Evolutionary conservation across 2,113 vertebrate genomes (phyloP).

Genomic region (Hylia prasina): DNA sequence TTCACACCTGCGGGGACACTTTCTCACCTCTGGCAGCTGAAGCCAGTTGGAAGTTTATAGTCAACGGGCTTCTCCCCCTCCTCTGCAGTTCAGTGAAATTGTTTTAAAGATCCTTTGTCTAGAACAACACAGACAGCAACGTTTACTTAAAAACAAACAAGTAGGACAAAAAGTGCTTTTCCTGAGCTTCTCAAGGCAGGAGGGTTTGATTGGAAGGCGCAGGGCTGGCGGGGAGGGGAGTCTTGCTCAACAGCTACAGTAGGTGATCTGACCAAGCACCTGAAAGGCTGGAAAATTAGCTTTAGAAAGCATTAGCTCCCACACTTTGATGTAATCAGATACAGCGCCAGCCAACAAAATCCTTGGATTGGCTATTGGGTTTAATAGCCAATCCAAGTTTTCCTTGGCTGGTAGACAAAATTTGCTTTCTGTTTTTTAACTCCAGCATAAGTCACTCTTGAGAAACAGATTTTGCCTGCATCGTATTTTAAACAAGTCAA

Average conservation of each 20-base stretch:
- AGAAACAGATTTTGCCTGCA: conserved; percentile 23
- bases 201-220: neutral
- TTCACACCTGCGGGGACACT: neutral
- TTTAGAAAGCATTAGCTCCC: neutral
- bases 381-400: conserved; percentile 53
- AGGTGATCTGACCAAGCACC: neutral
- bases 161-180: neutral
- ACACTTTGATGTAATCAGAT: conserved; percentile 36
- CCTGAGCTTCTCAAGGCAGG: neutral
- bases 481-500: conserved; percentile 25
- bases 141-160: neutral
- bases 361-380: neutral
- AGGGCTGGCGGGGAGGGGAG: neutral
- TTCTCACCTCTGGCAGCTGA: neutral
- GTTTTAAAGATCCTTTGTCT: neutral
- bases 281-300: conserved; percentile 22
- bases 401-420: conserved; percentile 31
- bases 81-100: neutral
- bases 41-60: neutral
- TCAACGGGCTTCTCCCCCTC: neutral
- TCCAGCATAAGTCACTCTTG: conserved; percentile 4
- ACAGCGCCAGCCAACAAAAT: conserved; percentile 24
- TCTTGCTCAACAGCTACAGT: neutral
- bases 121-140: neutral
- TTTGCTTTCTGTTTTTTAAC: conserved; percentile 36